Percentiles rank a stretch among this genome's conserved stretches.
Evolutionary conservation across 2,888 invertebrate species (phyloP).

Genomic region (Aporophyla nigra): DNA sequence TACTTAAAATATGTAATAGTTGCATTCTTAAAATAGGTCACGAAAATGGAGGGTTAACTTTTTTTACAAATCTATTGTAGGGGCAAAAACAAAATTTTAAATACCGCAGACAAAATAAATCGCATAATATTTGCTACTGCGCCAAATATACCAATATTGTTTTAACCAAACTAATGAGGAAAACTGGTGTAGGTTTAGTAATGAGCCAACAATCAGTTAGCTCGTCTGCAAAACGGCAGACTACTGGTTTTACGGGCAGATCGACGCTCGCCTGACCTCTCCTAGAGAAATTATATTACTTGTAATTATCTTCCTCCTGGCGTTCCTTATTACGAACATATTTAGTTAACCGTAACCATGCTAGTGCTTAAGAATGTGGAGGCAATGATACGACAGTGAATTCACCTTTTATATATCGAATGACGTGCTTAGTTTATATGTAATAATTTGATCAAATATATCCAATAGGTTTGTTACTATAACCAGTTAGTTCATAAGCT

Average conservation of each 20-base stretch:
- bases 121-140: background rate
- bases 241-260: conserved; percentile 31
- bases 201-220: background rate
- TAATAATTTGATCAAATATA: background rate
- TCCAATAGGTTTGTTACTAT: background rate
- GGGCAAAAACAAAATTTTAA: background rate
- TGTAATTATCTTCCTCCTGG: conserved; percentile 9
- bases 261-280: conserved; percentile 12
- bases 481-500: too few species aligned
- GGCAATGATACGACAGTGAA: background rate
- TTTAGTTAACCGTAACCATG: conserved; percentile 1
- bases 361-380: background rate
- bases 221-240: background rate
- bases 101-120: background rate
- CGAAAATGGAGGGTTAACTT: background rate
- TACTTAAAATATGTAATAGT: too few species aligned
- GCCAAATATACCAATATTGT: background rate
- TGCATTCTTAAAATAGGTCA: background rate
- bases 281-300: conserved; percentile 15
- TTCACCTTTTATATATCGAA: background rate
- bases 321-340: background rate
- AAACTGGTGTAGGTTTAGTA: background rate
- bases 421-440: background rate
- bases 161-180: background rate
- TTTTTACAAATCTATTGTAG: background rate